Evolutionary conservation across 92 coral and sea anemone species (phyloP), one percentile per base, ranked within the genome.

Genomic region (Epizoanthus fatuus): DNA sequence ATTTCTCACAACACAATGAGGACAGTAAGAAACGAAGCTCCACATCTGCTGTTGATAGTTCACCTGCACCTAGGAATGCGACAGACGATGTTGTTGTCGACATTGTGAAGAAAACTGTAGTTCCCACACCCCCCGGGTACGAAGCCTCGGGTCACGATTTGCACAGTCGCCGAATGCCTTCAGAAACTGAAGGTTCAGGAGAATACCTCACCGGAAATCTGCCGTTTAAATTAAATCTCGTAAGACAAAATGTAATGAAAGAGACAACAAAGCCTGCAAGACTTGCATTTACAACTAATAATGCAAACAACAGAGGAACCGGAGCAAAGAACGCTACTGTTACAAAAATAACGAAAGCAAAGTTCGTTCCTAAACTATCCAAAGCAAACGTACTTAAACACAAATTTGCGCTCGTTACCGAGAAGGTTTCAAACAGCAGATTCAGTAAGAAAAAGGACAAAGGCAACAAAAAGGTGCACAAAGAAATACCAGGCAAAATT

Each of bases 41-140:
- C 5, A 60, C 15, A 4, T 47, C 20, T 20, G 10, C 19, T 9
- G 32, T 39, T 60, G 17, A 42, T 45, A 19, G 13, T 6, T 59
- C 5, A 11, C 4, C 69, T 44, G 29, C n/a, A 14, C n/a, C 69
- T n/a, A 25, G 13, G 56, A 60, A 44, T 42, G 35, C 11, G 16
- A 60, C 70, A 19, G 52, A 77, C 14, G 53, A 60, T 60, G 82
- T 77, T 5, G 70, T 54, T 57, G 81, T 57, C 2, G 81, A 75
- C 9, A 40, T 75, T 58, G 63, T 75, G 57, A 75, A 75, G 68
- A 75, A 75, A 57, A 75, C 29, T 58, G 52, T 57, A 10, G 67
- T 75, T 8, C 81, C 82, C 7, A 44, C 38, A 60, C 70, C 82
- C 19, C 3, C 57, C 10, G 82, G 82, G 47, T 59, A 60, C 63